Evolutionary conservation across 2,888 invertebrate species (phyloP).

Genomic region (Halictus ligatus): DNA sequence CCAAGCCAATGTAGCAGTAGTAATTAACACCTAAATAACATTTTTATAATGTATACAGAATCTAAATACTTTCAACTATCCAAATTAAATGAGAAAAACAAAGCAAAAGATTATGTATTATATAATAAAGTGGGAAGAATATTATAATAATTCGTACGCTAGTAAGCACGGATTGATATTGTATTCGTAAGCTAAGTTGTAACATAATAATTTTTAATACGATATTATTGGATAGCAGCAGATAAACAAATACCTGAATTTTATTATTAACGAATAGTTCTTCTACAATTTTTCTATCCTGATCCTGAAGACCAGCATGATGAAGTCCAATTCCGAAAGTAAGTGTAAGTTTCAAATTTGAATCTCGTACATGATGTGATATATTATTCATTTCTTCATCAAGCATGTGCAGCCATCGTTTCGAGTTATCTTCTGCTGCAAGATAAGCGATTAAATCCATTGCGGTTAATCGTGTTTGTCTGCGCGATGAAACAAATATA

Average conservation of each 20-base stretch:
- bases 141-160: neutral
- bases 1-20: conserved; percentile 99
- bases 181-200: neutral
- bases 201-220: neutral
- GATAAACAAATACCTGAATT: conserved; percentile 89
- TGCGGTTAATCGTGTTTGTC: conserved; percentile 98
- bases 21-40: conserved; percentile 91
- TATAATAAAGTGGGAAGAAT: neutral
- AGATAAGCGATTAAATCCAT: conserved; percentile 96
- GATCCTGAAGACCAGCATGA: conserved; percentile 98
- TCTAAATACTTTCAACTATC: neutral
- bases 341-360: conserved; percentile 95
- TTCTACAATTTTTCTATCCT: conserved; percentile 95
- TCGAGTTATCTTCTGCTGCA: conserved; percentile 96
- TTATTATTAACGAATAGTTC: conserved; percentile 97
- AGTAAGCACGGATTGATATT: too few species aligned
- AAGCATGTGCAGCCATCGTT: conserved; percentile 96
- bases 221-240: neutral
- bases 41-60: neutral
- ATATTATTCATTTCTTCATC: conserved; percentile 94
- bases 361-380: conserved; percentile 89
- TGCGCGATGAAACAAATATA: conserved; percentile 97
- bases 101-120: neutral
- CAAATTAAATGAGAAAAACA: neutral
- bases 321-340: conserved; percentile 99